Conservation (phyloP, 1,140 invertebrate species). For the Anoplophora glabripennis region DNA sequence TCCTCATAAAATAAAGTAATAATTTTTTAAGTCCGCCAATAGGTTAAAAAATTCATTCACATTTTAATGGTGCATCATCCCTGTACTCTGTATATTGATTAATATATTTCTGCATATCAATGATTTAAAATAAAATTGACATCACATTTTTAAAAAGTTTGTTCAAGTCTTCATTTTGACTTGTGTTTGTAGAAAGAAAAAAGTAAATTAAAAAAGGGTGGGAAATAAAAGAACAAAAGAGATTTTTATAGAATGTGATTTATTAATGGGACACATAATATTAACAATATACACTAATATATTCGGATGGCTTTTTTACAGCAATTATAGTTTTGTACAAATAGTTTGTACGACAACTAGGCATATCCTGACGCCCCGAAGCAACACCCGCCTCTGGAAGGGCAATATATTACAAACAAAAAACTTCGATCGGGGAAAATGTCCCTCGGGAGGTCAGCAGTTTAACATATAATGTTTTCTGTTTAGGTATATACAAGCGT, state of each 20-base stretch:
- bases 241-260: slow-evolving; percentile 34
- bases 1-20: too few species aligned
- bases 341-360: slow-evolving; percentile 24
- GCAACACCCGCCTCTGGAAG: background rate
- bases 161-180: too few species aligned
- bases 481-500: slow-evolving; percentile 15
- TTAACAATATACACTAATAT: slow-evolving; percentile 45
- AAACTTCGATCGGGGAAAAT: background rate
- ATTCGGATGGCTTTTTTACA: slow-evolving; percentile 39
- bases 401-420: background rate
- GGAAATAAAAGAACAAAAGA: slow-evolving; percentile 11
- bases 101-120: too few species aligned
- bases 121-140: too few species aligned
- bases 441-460: background rate
- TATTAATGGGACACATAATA: slow-evolving; percentile 42
- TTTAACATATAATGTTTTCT: slow-evolving; percentile 14
- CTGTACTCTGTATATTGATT: too few species aligned
- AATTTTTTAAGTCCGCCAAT: too few species aligned
- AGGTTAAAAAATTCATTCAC: too few species aligned
- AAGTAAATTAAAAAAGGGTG: too few species aligned
- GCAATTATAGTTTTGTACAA: slow-evolving; percentile 32
- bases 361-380: slow-evolving; percentile 1
- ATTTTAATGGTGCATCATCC: too few species aligned
- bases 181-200: too few species aligned
- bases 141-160: too few species aligned